These are phyloP conservation scores for Caenorhabditis sp. DNA, from an alignment of 2,888 invertebrate genomes.

Conservation along the genomic window DNA sequence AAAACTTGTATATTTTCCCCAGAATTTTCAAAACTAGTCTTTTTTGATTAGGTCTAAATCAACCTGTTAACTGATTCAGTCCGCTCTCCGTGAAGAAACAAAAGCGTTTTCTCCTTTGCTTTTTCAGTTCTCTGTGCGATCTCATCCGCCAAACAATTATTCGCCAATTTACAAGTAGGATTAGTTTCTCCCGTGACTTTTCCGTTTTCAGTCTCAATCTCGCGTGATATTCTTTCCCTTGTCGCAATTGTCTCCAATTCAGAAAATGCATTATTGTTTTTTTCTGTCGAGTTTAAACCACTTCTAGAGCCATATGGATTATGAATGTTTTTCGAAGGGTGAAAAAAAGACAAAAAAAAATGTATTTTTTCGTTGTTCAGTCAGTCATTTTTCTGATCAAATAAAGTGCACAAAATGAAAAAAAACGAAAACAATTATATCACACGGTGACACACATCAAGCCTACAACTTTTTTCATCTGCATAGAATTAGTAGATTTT, in stretches of 20 bases:
- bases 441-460: not conserved
- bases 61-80: too few species aligned
- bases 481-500: too few species aligned
- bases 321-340: not conserved
- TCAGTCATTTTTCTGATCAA: not conserved
- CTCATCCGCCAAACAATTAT: not conserved
- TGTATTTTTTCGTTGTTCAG: not conserved
- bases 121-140: not conserved
- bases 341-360: not conserved
- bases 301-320: not conserved
- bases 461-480: not conserved
- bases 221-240: too few species aligned
- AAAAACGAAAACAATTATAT: not conserved
- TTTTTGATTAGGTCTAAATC: too few species aligned
- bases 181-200: conserved; percentile 4
- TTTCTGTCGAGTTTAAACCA: not conserved
- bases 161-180: not conserved
- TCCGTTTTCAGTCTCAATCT: too few species aligned
- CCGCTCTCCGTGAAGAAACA: too few species aligned
- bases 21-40: too few species aligned
- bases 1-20: too few species aligned
- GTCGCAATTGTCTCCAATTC: not conserved
- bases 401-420: not conserved
- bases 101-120: not conserved
- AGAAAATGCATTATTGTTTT: not conserved